These are phyloP conservation scores for Drosophila ogumai DNA, from an alignment of 1,140 invertebrate genomes.

Conservation along the genomic window DNA sequence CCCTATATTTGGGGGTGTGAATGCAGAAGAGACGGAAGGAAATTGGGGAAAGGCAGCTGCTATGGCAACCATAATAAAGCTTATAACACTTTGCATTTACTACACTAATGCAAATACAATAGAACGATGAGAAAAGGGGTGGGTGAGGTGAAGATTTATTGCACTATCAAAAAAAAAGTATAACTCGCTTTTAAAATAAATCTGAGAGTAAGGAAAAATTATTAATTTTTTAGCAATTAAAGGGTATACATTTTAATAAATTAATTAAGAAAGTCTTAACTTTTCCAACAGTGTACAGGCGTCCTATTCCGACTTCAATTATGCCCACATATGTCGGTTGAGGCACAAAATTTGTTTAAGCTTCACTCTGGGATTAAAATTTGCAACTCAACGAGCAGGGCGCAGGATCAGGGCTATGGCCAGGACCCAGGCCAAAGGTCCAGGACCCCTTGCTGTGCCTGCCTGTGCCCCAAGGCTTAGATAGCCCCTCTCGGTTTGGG, in stretches of 20 bases:
- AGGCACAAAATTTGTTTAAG: slow-evolving; percentile 81
- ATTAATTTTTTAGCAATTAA: background rate
- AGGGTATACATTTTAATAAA: too few species aligned
- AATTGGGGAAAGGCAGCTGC: slow-evolving; percentile 21
- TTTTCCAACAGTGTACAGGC: slow-evolving; percentile 15
- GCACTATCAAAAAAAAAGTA: background rate
- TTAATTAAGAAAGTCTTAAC: too few species aligned
- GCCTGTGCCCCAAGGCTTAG: slow-evolving; percentile 31
- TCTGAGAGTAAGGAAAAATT: background rate
- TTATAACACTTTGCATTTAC: slow-evolving; percentile 83
- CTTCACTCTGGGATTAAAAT: slow-evolving; percentile 75
- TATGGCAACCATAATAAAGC: slow-evolving; percentile 74
- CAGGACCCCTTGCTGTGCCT: slow-evolving; percentile 7
- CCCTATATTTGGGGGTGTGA: slow-evolving; percentile 10
- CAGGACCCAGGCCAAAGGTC: slow-evolving; percentile 10
- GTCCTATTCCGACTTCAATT: slow-evolving; percentile 67
- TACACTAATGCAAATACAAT: slow-evolving; percentile 83
- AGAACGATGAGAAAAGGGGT: slow-evolving; percentile 23
- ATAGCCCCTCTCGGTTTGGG: slow-evolving; percentile 37
- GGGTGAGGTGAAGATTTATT: background rate
- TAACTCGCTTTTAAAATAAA: background rate
- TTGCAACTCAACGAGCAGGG: slow-evolving; percentile 53
- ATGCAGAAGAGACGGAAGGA: background rate
- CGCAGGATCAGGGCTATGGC: slow-evolving; percentile 21
- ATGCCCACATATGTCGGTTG: slow-evolving; percentile 70